Evolutionary conservation across 2,888 invertebrate genomes (phyloP), one percentile per base, ranked within the genome.

Genomic region (Andrena praecox): DNA sequence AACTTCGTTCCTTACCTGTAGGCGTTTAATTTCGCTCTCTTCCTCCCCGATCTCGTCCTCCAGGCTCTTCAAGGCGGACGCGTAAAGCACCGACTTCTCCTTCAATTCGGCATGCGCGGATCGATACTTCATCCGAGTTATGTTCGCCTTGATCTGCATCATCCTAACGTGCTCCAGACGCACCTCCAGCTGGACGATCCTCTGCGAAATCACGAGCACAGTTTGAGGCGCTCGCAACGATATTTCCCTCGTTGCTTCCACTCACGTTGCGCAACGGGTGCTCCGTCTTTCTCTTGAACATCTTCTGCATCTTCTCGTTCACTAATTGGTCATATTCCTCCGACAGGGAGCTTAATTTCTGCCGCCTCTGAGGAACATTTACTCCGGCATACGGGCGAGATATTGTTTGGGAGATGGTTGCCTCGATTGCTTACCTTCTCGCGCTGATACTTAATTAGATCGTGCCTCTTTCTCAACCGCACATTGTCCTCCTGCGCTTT

Each of bases 81-180:
- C 91, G 71, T 93, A 93, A 68, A 90, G 87, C 1, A 91, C 90
- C 2, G 93, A 90, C 71, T 93, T 93, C 27, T 91, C 89, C 78
- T 92, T 93, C 2, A 94, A 75, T 69, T 90, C 92, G 80, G 94
- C 95, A 94, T 96, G 95, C 74, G 97, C 97, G 1, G 96, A 96
- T 52, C 95, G 94, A 91, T 97, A 98, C 92, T 97, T 97, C 91
- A 96, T 97, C 86, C 96, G 96, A 7, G 97, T 96, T 85, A 97
- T 96, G 88, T 97, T 96, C 0, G 97, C 97, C 93, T 98, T 97
- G 91, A 97, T 96, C 95, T 97, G 96, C 94, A 97, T 97, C 48
- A 98, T 96, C 73, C 97, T 95, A 0, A 97, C 96, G 80, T 97
- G 96, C 91, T 98, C 97, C 79, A 98, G 96, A 92, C 97, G 96